Evolutionary conservation across 37 sponge, comb jelly and placozoan species (phyloP).

Genomic region (Tethya wilhelma): DNA sequence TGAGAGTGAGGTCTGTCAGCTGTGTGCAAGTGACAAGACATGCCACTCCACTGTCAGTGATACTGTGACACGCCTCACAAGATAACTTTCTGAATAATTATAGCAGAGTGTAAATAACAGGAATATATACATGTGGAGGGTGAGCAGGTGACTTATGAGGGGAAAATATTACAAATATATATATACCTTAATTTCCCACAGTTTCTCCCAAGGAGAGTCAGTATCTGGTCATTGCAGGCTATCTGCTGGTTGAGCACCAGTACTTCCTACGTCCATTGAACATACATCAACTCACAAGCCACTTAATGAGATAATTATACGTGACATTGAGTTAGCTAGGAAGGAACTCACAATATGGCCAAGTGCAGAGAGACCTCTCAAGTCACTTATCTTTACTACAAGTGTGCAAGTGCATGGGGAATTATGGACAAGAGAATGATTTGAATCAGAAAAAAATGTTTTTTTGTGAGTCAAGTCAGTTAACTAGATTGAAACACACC

Average conservation of each 20-base stretch:
- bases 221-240: slow-evolving; percentile 22
- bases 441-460: neutral
- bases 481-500: slow-evolving; percentile 20
- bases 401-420: neutral
- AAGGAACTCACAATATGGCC: neutral
- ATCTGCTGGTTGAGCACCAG: slow-evolving; percentile 42
- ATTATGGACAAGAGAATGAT: neutral
- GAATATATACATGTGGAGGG: neutral
- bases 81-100: slow-evolving; percentile 44
- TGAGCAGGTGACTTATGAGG: neutral
- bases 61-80: slow-evolving; percentile 49
- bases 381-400: slow-evolving; percentile 17
- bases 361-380: neutral
- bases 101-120: too few species aligned
- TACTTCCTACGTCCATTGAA: slow-evolving; percentile 13
- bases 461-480: neutral
- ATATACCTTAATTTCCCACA: slow-evolving; percentile 41
- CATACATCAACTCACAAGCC: too few species aligned
- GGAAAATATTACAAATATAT: neutral
- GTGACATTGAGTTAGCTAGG: neutral
- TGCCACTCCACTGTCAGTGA: slow-evolving; percentile 43
- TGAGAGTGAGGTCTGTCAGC: slow-evolving; percentile 51
- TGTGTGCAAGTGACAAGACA: slow-evolving; percentile 31
- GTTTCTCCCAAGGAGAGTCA: slow-evolving; percentile 20
- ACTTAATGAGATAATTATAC: too few species aligned